Conservation (phyloP, 2,888 invertebrate genomes). For the Quadriops clusia region DNA sequence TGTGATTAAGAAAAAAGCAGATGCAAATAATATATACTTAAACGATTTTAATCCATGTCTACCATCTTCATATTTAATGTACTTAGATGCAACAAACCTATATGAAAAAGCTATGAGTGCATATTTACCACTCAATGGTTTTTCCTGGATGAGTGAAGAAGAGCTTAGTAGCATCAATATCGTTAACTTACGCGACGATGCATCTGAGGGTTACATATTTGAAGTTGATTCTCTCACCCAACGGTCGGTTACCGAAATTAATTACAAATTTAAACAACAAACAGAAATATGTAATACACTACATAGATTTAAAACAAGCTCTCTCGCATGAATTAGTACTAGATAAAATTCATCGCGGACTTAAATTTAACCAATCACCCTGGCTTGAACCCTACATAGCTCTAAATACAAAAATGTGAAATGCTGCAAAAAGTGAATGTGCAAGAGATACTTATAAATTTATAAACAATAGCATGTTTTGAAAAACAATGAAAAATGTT, state of each 20-base stretch:
- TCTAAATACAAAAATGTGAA: conserved; percentile 10
- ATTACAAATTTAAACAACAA: conserved; percentile 17
- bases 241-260: conserved; percentile 17
- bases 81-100: too few relatives aligned
- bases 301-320: conserved; percentile 24
- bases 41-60: too few relatives aligned
- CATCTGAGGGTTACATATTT: conserved; percentile 21
- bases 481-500: conserved; percentile 34
- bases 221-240: conserved; percentile 24
- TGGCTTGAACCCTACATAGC: conserved; percentile 28
- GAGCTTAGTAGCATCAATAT: neutral
- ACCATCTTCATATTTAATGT: too few relatives aligned
- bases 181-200: neutral
- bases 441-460: conserved; percentile 22
- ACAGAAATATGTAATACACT: conserved; percentile 16
- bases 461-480: conserved; percentile 26
- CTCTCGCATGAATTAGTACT: conserved; percentile 22
- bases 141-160: too few relatives aligned
- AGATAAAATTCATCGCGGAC: conserved; percentile 21
- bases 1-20: too few relatives aligned
- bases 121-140: too few relatives aligned
- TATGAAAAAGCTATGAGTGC: too few relatives aligned
- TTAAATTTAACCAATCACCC: conserved; percentile 24
- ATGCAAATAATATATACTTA: too few relatives aligned
- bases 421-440: conserved; percentile 9